phyloP scores from a whole-genome alignment of 2,888 invertebrate genomes.

The Scaptomyza flava region DNA sequence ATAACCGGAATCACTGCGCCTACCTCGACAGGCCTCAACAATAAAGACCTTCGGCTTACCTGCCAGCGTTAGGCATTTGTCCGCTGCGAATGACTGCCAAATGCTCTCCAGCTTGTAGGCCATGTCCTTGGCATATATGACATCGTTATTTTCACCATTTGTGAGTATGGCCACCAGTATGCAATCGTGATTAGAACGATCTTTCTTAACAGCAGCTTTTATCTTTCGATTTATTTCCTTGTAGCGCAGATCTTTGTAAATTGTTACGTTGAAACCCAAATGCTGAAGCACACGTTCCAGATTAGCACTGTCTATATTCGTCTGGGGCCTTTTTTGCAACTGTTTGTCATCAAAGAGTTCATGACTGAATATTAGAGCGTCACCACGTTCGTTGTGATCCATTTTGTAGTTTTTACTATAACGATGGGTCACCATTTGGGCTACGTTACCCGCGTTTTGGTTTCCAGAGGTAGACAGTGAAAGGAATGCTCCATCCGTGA shows the following conservation, averaged over 20 bases:
- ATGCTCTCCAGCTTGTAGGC: conserved; percentile 91
- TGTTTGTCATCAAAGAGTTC: conserved; percentile 90
- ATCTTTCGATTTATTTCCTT: conserved; percentile 88
- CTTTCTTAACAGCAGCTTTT: conserved; percentile 88
- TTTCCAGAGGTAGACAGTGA: fast-evolving
- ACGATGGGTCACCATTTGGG: conserved; percentile 1
- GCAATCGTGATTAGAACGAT: conserved; percentile 93
- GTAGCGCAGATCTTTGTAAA: conserved; percentile 88
- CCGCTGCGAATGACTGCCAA: conserved; percentile 91
- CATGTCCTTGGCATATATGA: conserved; percentile 91
- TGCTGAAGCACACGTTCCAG: conserved; percentile 87
- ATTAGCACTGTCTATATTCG: conserved; percentile 92
- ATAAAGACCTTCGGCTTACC: conserved; percentile 91
- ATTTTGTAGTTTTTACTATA: conserved; percentile 89
- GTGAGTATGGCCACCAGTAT: conserved; percentile 92
- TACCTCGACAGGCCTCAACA: conserved; percentile 95
- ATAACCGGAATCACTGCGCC: conserved; percentile 90
- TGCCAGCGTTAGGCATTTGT: conserved; percentile 92
- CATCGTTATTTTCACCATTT: conserved; percentile 93
- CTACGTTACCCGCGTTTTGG: not conserved
- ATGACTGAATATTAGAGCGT: conserved; percentile 95
- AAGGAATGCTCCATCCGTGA: conserved; percentile 9
- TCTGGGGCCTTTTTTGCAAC: conserved; percentile 91
- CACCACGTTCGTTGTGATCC: conserved; percentile 91
- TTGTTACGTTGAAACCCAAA: conserved; percentile 89